Evolutionary conservation across 2,113 vertebrate species (phyloP).

Genomic region (Vombatus ursinus): DNA sequence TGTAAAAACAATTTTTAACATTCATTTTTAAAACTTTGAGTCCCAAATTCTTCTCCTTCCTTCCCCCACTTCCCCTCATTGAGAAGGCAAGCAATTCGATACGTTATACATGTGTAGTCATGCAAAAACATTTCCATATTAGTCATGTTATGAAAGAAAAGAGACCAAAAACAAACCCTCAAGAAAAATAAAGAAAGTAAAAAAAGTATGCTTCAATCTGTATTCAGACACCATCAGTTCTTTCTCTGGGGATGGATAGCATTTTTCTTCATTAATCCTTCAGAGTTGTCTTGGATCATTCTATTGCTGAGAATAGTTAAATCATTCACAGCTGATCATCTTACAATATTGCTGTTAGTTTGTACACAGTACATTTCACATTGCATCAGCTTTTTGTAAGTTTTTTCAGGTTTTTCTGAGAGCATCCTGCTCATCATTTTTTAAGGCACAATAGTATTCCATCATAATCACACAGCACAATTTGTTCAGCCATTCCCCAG

Average conservation of each 20-base stretch:
- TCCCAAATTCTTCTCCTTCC: background rate
- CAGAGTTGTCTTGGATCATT: background rate
- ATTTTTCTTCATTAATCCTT: background rate
- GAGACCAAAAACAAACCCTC: too few relatives aligned
- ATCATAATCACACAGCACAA: too few relatives aligned
- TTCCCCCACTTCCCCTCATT: background rate
- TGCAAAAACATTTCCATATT: background rate
- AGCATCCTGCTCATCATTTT: too few relatives aligned
- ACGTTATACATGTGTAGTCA: background rate
- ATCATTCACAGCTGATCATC: background rate
- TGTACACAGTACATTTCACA: background rate
- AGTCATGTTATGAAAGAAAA: background rate
- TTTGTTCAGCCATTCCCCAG: too few relatives aligned
- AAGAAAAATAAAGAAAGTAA: background rate
- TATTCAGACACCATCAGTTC: too few relatives aligned
- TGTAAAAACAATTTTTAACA: background rate
- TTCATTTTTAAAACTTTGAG: background rate
- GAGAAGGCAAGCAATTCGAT: background rate
- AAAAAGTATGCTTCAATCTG: too few relatives aligned
- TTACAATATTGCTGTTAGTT: background rate
- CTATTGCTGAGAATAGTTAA: background rate
- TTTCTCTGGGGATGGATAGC: too few relatives aligned
- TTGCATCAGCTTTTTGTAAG: background rate
- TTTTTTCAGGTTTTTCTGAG: too few relatives aligned
- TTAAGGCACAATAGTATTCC: too few relatives aligned